Evolutionary conservation across 2,113 vertebrate species (phyloP), one percentile per base, ranked within the genome.

Genomic region (Numida meleagris): DNA sequence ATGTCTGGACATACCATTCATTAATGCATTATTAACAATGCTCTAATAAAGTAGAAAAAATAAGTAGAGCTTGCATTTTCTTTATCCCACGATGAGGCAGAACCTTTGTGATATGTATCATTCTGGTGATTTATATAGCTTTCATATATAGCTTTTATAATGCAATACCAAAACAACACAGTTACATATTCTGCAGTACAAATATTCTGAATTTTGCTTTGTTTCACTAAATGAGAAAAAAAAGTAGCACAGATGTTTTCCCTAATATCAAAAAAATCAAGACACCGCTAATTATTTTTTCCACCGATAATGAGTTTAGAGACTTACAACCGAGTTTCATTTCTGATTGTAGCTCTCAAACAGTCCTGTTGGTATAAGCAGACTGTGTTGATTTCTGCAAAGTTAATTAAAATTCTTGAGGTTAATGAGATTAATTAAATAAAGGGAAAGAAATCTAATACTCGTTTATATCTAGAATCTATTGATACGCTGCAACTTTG

Each of bases 321-420:
- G 93, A 94, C 58, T 95, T 91, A 80, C 50, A 80, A 62, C 24
- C 1, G 68, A 85, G 21, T 89, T 97, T 96, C 77, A 65, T 94
- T 96, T 95, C 77, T 96, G 95, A 70, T 23, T 95, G 70, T 89
- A 87, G 90, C 46, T 96, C 93, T 97, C 67, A 82, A 89, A 96
- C 57, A 93, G 57, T 93, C 50, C 79, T 88, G 27, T 75, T 97
- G 24, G 4, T 57, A 62, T 95, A 84, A 97, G 75, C 74, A 96
- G 78, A 34, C 86, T 93, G 53, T 63, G 80, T 86, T 97, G 84
- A 97, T 91, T 96, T 95, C 63, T 73, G 73, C 90, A 63, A 93
- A 95, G 91, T 96, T 97, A 96, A 97, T 98, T 97, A 97, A 95
- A 93, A 96, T 97, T 97, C 43, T 96, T 95, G 75, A 96, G 89